Evolutionary conservation across 2,888 invertebrate species (phyloP).

Genomic region (Pristionchus arcanus): DNA sequence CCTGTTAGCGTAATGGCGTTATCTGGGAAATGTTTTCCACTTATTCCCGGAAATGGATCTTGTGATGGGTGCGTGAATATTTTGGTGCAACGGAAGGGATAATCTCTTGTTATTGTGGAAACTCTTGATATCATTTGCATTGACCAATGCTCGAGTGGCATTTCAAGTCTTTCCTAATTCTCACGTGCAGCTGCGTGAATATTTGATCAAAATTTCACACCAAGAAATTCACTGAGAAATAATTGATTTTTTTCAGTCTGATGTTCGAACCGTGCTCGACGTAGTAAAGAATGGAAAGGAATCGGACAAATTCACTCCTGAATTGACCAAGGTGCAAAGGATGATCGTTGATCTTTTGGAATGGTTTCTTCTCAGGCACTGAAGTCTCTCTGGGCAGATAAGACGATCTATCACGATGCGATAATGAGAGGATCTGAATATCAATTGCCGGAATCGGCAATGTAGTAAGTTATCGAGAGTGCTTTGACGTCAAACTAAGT

Average conservation of each 20-base stretch:
- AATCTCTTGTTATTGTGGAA: background rate
- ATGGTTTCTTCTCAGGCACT: slow-evolving; percentile 61
- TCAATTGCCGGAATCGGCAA: slow-evolving; percentile 76
- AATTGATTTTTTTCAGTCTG: slow-evolving; percentile 61
- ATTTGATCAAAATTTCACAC: background rate
- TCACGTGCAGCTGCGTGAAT: background rate
- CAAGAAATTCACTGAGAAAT: background rate
- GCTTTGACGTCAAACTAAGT: background rate
- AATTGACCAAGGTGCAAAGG: slow-evolving; percentile 63
- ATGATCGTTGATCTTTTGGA: background rate
- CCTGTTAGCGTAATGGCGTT: background rate
- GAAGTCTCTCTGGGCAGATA: slow-evolving; percentile 72
- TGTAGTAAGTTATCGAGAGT: slow-evolving; percentile 67
- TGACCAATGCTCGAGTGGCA: background rate
- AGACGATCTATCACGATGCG: slow-evolving; percentile 65
- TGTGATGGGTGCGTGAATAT: background rate
- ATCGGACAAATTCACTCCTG: slow-evolving; percentile 73
- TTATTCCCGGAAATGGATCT: background rate
- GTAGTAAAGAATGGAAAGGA: slow-evolving; percentile 76
- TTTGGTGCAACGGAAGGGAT: background rate
- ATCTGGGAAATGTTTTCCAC: background rate
- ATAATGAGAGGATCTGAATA: slow-evolving; percentile 74
- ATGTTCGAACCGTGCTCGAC: slow-evolving; percentile 73
- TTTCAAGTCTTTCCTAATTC: background rate
- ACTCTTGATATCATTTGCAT: background rate